Percentiles rank a stretch among this genome's conserved stretches.
phyloP scores from a whole-genome alignment of 2,797 vertebrate species.

The Netta rufina region DNA sequence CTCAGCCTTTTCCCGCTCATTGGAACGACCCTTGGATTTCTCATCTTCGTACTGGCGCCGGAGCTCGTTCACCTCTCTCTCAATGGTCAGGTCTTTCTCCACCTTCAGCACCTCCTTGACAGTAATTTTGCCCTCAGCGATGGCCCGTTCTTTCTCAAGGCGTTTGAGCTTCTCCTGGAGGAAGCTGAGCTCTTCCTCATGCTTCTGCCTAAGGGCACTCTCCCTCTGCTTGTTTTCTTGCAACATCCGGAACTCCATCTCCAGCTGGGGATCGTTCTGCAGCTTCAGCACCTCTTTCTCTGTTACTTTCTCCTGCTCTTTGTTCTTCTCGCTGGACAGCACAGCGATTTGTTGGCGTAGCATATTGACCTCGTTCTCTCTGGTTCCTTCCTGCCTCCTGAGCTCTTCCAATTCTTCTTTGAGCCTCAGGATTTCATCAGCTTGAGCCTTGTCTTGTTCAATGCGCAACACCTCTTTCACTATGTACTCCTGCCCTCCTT shows the following conservation, averaged over 20 bases:
- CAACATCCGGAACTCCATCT: constrained; percentile 86
- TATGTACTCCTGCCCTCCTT: constrained; percentile 91
- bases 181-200: constrained; percentile 91
- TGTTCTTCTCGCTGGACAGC: constrained; percentile 87
- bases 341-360: constrained; percentile 86
- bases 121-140: constrained; percentile 93
- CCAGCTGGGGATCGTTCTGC: constrained; percentile 93
- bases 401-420: constrained; percentile 91
- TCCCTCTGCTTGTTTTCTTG: constrained; percentile 87
- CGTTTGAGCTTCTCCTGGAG: constrained; percentile 90
- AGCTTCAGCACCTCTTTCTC: constrained; percentile 94
- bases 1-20: constrained; percentile 87
- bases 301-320: constrained; percentile 88
- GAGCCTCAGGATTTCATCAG: constrained; percentile 88
- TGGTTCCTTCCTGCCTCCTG: constrained; percentile 85
- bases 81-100: constrained; percentile 89
- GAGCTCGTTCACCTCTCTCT: constrained; percentile 90
- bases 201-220: constrained; percentile 78
- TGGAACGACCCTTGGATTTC: constrained; percentile 83
- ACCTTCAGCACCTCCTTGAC: constrained; percentile 96
- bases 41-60: constrained; percentile 90
- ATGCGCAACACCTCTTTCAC: constrained; percentile 97
- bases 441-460: constrained; percentile 89
- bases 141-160: constrained; percentile 92
- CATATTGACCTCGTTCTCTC: constrained; percentile 86